A percentile compares a stretch with the other conserved stretches of the same genome.
Evolutionary conservation across 2,888 invertebrate species (phyloP).

Genomic region (Pandemis cinnamomeana): DNA sequence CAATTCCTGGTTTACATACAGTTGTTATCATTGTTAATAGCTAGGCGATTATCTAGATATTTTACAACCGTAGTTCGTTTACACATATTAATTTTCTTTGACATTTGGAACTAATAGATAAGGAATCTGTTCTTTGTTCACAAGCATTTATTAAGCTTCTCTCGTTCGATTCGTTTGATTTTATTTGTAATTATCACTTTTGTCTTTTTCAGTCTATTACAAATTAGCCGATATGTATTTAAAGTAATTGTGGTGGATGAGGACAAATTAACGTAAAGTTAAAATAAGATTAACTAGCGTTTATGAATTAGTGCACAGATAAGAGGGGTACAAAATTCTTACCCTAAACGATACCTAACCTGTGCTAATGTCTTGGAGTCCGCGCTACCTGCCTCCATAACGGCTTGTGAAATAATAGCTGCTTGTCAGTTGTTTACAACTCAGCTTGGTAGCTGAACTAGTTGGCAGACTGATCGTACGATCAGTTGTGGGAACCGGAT

Average conservation of each 20-base stretch:
- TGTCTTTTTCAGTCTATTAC: no score
- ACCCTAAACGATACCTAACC: slow-evolving; percentile 2
- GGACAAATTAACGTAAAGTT: no score
- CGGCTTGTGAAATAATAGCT: slow-evolving; percentile 31
- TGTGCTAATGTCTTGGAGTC: slow-evolving; percentile 33
- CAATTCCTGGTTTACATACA: not conserved
- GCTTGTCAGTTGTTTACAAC: slow-evolving; percentile 41
- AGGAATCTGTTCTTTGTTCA: no score
- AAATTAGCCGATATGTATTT: no score
- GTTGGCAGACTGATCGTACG: slow-evolving; percentile 44
- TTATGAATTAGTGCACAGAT: not conserved
- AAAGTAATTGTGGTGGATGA: no score
- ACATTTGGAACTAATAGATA: no score
- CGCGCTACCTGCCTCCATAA: slow-evolving; percentile 21
- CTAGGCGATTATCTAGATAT: not conserved
- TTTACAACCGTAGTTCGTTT: not conserved
- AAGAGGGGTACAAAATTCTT: not conserved
- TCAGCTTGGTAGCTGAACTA: slow-evolving; percentile 32
- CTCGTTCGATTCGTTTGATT: no score
- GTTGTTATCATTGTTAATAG: not conserved
- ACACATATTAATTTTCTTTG: no score
- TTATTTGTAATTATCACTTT: no score
- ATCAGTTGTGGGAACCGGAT: slow-evolving; percentile 50
- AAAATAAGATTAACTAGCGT: not conserved
- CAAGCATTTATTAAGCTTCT: no score